These are phyloP conservation scores for Sylvia borin DNA, from an alignment of 2,797 vertebrate species.

Conservation along the genomic window DNA sequence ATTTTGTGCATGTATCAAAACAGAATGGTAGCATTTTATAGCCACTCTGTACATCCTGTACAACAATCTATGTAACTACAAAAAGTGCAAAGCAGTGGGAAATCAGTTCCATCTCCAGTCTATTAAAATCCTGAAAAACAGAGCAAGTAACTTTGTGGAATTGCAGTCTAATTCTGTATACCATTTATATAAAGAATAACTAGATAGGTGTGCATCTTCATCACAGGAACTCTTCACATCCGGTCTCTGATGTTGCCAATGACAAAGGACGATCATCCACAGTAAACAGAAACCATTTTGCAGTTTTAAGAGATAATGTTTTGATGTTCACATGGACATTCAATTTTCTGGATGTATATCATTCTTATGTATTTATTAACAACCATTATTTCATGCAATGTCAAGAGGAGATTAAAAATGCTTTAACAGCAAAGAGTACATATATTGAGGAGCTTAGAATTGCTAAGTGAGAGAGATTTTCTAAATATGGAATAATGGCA, in stretches of 20 bases:
- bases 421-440: background rate
- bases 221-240: background rate
- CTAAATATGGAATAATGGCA: background rate
- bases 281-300: background rate
- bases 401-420: background rate
- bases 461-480: background rate
- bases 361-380: background rate
- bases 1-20: background rate
- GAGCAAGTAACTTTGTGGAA: background rate
- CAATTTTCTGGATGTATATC: background rate
- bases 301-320: background rate
- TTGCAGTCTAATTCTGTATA: background rate
- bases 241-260: background rate
- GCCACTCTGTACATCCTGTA: background rate
- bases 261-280: background rate
- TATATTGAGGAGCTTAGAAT: background rate
- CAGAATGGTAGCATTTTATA: background rate
- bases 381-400: background rate
- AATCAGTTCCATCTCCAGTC: background rate
- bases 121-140: conserved; percentile 14
- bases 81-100: background rate
- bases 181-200: background rate
- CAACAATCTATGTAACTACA: background rate
- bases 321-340: background rate
- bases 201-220: background rate